Evolutionary conservation across 2,888 invertebrate species (phyloP).

Genomic region (Anorthoa munda): DNA sequence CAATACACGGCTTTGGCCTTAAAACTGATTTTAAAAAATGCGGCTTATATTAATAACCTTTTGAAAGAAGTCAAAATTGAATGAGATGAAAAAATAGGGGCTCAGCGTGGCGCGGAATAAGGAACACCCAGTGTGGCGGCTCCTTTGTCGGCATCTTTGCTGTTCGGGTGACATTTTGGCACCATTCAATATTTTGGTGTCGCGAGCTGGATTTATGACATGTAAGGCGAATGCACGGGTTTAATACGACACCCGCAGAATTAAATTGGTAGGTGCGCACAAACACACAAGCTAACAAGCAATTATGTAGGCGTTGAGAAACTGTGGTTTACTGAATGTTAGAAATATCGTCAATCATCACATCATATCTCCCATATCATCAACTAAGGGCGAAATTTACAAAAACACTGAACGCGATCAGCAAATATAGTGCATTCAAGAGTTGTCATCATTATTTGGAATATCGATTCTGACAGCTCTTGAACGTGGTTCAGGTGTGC

Average conservation of each 20-base stretch:
- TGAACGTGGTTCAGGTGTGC: not conserved
- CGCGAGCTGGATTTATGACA: slow-evolving; percentile 89
- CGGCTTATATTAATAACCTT: slow-evolving; percentile 91
- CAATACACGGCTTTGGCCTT: slow-evolving; percentile 87
- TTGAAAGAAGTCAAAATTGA: slow-evolving; percentile 91
- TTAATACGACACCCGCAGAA: slow-evolving; percentile 69
- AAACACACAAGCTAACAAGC: slow-evolving; percentile 52
- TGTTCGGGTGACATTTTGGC: slow-evolving; percentile 90
- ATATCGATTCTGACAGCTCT: not conserved
- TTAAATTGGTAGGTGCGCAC: slow-evolving; percentile 62
- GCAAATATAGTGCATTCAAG: not conserved
- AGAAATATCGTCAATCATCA: not conserved
- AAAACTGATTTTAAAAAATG: slow-evolving; percentile 89
- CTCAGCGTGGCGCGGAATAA: slow-evolving; percentile 85
- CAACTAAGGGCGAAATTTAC: not conserved
- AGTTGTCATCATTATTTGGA: not conserved
- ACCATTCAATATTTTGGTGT: slow-evolving; percentile 91
- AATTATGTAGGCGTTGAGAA: slow-evolving; percentile 16
- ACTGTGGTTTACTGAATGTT: not conserved
- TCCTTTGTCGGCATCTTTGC: slow-evolving; percentile 89
- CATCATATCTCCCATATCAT: not conserved
- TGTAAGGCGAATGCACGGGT: slow-evolving; percentile 83
- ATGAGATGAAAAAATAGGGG: slow-evolving; percentile 90
- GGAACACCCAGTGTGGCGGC: slow-evolving; percentile 90
- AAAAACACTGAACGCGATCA: not conserved